A percentile compares a stretch with the other conserved stretches of the same genome.
phyloP scores from a whole-genome alignment of 2,888 invertebrate genomes.

The Oligia strigilis region DNA sequence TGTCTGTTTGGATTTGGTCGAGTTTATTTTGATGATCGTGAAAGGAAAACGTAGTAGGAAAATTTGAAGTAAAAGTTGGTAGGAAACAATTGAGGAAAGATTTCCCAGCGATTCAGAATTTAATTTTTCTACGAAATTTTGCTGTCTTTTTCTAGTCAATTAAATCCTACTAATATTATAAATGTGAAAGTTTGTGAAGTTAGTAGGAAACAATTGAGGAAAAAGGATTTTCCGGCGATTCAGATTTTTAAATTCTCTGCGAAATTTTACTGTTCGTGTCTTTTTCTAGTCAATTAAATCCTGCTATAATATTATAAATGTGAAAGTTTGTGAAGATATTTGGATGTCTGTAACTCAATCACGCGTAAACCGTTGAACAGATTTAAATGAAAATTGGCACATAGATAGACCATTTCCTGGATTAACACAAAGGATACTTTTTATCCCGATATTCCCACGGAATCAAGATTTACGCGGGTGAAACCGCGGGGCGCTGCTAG shows the following conservation, averaged over 20 bases:
- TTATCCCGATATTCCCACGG: too few species aligned
- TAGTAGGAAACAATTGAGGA: background rate
- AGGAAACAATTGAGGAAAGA: background rate
- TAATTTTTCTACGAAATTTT: background rate
- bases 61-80: background rate
- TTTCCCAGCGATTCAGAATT: background rate
- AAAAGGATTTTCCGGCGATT: background rate
- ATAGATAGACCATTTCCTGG: too few species aligned
- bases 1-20: background rate
- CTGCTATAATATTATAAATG: too few species aligned
- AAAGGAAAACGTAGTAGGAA: background rate
- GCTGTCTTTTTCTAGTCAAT: background rate
- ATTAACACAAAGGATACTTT: too few species aligned
- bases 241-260: background rate
- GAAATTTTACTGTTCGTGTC: background rate
- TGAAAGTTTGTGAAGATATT: too few species aligned
- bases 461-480: too few species aligned
- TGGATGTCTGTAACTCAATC: too few species aligned
- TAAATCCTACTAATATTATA: too few species aligned
- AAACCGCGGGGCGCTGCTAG: too few species aligned
- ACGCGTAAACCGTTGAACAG: too few species aligned
- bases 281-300: too few species aligned
- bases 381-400: too few species aligned
- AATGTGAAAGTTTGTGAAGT: background rate
- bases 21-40: constrained; percentile 24